A percentile compares a stretch with the other conserved stretches of the same genome.
Evolutionary conservation across 2,113 vertebrate species (phyloP).

Genomic region (Xenus cinereus): DNA sequence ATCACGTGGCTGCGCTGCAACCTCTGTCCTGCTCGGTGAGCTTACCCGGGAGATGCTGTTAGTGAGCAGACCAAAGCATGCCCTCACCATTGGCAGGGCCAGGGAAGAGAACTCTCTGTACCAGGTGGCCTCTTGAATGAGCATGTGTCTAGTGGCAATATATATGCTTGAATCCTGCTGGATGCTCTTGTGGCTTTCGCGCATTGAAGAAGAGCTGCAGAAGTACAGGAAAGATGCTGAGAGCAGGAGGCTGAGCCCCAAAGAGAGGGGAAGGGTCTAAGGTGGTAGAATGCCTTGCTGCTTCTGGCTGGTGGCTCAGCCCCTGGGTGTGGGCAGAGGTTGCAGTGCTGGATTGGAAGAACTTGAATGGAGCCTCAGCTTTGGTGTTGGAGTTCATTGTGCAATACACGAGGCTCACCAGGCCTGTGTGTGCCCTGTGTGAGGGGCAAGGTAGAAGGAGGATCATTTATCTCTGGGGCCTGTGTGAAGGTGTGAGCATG

Average conservation of each 20-base stretch:
- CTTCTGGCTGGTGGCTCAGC: neutral
- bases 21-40: neutral
- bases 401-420: neutral
- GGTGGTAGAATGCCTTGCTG: neutral
- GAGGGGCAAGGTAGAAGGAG: neutral
- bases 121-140: neutral
- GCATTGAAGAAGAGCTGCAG: neutral
- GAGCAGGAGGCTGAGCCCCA: neutral
- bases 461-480: neutral
- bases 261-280: neutral
- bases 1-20: accelerated
- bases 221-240: neutral
- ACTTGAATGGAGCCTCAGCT: neutral
- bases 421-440: neutral
- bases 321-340: neutral
- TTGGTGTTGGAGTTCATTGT: neutral
- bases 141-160: accelerated
- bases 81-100: neutral
- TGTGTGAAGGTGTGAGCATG: neutral
- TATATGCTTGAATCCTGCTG: neutral
- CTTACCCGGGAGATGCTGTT: neutral
- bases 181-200: neutral
- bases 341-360: neutral
- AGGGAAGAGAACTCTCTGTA: neutral
- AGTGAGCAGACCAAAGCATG: neutral